Evolutionary conservation across 1,140 invertebrate genomes (phyloP).

Genomic region (Nebria ingens): DNA sequence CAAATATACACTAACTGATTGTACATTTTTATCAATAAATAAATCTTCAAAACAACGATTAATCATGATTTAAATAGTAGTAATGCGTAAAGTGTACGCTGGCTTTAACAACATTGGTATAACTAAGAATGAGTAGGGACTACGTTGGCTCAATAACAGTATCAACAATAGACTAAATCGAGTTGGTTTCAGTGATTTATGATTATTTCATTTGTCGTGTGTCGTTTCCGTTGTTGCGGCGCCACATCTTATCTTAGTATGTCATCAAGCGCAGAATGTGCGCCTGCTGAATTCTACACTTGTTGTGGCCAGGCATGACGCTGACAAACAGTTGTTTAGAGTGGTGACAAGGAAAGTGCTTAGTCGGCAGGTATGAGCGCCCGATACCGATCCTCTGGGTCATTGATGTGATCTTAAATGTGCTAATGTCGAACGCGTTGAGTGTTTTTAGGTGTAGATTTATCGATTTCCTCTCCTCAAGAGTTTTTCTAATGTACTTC

Average conservation of each 20-base stretch:
- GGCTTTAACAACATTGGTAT: too few relatives aligned
- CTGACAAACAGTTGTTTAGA: background rate
- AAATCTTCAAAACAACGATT: too few relatives aligned
- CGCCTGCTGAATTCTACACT: background rate
- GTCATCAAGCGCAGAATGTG: background rate
- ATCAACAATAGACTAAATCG: too few relatives aligned
- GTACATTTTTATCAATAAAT: too few relatives aligned
- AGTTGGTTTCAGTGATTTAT: background rate
- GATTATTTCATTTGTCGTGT: background rate
- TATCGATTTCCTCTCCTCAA: background rate
- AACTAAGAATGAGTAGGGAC: too few relatives aligned
- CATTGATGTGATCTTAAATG: conserved; percentile 1
- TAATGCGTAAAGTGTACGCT: too few relatives aligned
- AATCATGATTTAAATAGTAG: too few relatives aligned
- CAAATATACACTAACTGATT: too few relatives aligned
- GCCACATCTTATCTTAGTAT: background rate
- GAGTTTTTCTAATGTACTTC: background rate
- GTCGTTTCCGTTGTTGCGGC: background rate
- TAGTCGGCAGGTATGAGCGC: background rate
- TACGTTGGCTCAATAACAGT: too few relatives aligned
- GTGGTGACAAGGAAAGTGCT: background rate
- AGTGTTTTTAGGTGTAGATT: background rate
- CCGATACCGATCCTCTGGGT: background rate
- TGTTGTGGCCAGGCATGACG: background rate
- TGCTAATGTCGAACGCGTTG: background rate